phyloP scores from a whole-genome alignment of 2,888 invertebrate genomes.

The Pachliopta kotzebuea region DNA sequence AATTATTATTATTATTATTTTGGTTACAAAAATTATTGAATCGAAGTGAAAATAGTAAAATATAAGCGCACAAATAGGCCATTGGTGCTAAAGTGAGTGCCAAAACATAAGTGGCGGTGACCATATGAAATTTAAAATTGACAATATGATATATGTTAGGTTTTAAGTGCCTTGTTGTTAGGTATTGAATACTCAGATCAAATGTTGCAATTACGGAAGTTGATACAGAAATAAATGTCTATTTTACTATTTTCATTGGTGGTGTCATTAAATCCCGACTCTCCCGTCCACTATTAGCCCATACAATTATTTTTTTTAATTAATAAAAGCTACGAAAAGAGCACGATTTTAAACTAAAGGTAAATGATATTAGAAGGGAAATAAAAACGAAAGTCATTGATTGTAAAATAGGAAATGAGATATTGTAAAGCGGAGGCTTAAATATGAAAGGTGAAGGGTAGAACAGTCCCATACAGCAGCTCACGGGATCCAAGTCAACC shows the following conservation, averaged over 20 bases:
- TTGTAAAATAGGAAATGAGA: no score
- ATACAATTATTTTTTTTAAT: not conserved
- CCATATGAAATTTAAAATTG: constrained; percentile 10
- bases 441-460: no score
- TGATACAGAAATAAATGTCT: constrained; percentile 74
- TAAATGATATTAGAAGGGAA: no score
- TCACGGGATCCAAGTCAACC: no score
- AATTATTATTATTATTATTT: constrained; percentile 12
- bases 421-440: no score
- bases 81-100: constrained; percentile 25
- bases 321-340: not conserved
- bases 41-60: constrained; percentile 42
- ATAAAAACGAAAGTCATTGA: no score
- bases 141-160: constrained; percentile 30
- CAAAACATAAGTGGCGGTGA: constrained; percentile 6
- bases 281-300: not conserved
- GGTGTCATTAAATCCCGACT: constrained; percentile 52
- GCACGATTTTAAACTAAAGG: no score
- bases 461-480: no score
- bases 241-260: constrained; percentile 80
- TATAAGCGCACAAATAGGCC: constrained; percentile 37
- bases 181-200: constrained; percentile 65
- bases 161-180: constrained; percentile 68
- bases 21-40: constrained; percentile 30
- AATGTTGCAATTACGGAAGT: constrained; percentile 70